phyloP scores from a whole-genome alignment of 2,797 vertebrate genomes.

The Emydoidea blandingii region DNA sequence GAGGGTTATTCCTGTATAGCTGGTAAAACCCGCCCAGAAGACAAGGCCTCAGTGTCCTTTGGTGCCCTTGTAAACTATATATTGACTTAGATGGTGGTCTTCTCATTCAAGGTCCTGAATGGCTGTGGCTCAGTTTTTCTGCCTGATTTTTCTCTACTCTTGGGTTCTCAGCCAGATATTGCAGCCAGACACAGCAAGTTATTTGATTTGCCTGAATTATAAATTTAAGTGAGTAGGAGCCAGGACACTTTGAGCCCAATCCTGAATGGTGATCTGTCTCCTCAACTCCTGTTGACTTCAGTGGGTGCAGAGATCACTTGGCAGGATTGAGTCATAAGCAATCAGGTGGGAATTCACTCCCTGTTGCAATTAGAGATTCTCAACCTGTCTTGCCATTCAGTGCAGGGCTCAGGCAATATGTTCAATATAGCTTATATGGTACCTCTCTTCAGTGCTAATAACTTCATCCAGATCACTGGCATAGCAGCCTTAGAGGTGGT shows the following conservation, averaged over 20 bases:
- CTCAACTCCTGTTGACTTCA: background rate
- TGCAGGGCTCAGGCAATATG: background rate
- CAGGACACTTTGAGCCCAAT: background rate
- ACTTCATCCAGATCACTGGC: background rate
- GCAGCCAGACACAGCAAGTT: background rate
- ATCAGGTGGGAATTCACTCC: background rate
- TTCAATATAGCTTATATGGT: background rate
- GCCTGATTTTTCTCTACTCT: background rate
- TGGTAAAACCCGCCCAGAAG: background rate
- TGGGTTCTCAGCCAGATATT: background rate
- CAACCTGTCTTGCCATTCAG: background rate
- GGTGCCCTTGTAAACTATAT: background rate
- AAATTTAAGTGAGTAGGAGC: background rate
- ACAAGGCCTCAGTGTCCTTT: background rate
- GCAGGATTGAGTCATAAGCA: background rate
- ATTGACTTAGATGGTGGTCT: background rate
- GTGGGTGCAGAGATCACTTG: background rate
- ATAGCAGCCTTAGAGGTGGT: background rate
- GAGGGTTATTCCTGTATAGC: background rate
- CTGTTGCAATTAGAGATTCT: background rate
- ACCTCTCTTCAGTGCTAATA: background rate
- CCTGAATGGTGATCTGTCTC: background rate
- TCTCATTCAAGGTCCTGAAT: background rate
- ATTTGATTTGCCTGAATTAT: background rate
- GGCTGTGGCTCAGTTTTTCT: background rate